phyloP scores from a whole-genome alignment of 1,140 invertebrate genomes.

The Drosophila repleta region DNA sequence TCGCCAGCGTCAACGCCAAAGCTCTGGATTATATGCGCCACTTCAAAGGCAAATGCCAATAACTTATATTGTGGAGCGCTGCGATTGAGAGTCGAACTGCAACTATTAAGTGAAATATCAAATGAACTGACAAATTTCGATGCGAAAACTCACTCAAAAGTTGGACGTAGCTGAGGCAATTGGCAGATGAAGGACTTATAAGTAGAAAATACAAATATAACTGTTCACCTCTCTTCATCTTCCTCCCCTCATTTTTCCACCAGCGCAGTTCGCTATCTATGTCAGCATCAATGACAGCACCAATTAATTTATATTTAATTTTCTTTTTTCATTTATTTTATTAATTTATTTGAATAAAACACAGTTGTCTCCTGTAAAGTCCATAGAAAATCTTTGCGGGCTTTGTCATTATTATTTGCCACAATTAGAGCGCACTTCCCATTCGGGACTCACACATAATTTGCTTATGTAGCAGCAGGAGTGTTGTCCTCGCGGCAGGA shows the following conservation, averaged over 20 bases:
- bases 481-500: not conserved
- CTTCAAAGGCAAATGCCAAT: conserved; percentile 41
- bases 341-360: too few species aligned
- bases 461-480: not conserved
- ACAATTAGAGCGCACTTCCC: not conserved
- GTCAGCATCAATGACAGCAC: too few species aligned
- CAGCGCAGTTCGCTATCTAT: too few species aligned
- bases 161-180: not conserved
- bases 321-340: too few species aligned
- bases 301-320: too few species aligned
- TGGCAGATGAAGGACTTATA: too few species aligned
- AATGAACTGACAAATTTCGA: conserved; percentile 2
- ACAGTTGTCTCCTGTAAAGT: too few species aligned
- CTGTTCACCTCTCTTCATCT: too few species aligned
- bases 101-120: conserved; percentile 12
- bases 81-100: conserved; percentile 5
- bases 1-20: not conserved
- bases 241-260: too few species aligned
- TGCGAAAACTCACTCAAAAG: not conserved
- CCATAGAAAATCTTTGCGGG: too few species aligned
- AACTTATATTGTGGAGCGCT: conserved; percentile 20
- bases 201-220: too few species aligned
- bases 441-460: not conserved
- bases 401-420: not conserved
- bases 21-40: not conserved